A percentile compares a stretch with the other conserved stretches of the same genome.
Evolutionary conservation across 1,140 invertebrate species (phyloP).

Genomic region (Brachionus plicatilis): DNA sequence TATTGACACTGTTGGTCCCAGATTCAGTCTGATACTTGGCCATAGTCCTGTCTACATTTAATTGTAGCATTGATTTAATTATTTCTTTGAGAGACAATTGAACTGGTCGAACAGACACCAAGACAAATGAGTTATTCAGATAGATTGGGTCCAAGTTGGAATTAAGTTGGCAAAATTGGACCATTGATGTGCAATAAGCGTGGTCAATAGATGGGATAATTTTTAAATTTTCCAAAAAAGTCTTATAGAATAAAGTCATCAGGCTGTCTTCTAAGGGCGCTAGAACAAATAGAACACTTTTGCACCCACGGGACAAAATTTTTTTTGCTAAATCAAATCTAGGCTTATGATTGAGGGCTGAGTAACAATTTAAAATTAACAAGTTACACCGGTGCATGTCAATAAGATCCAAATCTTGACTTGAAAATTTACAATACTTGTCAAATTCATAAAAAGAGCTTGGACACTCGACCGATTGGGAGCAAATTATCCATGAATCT

Average conservation of each 20-base stretch:
- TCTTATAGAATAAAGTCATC: neutral
- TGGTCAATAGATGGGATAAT: neutral
- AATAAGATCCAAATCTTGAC: constrained; percentile 15
- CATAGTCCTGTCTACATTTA: neutral
- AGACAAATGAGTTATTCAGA: neutral
- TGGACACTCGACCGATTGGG: neutral
- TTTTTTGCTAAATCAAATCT: constrained; percentile 34
- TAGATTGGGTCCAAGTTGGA: neutral
- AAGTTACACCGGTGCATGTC: constrained; percentile 26
- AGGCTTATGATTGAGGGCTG: neutral
- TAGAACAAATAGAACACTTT: constrained; percentile 32
- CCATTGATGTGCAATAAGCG: neutral
- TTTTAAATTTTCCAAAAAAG: constrained; percentile 19
- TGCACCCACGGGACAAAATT: neutral
- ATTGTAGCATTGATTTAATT: neutral
- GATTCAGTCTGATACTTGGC: neutral
- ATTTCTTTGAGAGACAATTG: neutral
- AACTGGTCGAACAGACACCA: neutral
- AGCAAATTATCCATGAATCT: constrained; percentile 27
- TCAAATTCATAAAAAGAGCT: constrained; percentile 20
- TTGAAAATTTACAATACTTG: constrained; percentile 29
- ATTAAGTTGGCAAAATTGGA: neutral
- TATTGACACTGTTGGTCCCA: neutral
- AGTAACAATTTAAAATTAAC: constrained; percentile 26
- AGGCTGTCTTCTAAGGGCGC: neutral